phyloP scores from a whole-genome alignment of 2,888 invertebrate species.

The Eueremaeus valkanovi region DNA sequence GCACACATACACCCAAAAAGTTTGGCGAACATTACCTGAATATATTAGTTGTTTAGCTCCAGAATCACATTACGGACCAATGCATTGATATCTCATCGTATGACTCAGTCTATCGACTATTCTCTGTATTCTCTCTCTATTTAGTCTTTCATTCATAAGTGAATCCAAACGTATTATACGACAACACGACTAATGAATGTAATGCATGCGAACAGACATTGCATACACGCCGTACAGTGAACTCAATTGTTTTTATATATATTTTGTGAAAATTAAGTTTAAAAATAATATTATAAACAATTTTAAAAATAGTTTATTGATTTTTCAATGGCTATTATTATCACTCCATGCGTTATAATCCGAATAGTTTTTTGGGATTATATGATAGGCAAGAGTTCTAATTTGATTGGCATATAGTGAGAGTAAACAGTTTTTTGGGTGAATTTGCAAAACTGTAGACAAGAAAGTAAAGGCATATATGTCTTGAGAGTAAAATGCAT shows the following conservation, averaged over 20 bases:
- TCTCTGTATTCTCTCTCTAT: too few species aligned
- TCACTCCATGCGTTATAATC: too few species aligned
- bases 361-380: background rate
- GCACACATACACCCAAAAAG: background rate
- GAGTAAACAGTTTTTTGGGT: background rate
- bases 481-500: too few species aligned
- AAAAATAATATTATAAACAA: background rate
- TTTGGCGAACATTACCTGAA: slow-evolving; percentile 25
- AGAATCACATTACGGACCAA: background rate
- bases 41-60: background rate
- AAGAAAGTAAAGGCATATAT: too few species aligned
- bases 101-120: slow-evolving; percentile 14
- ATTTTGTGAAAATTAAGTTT: background rate
- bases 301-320: background rate
- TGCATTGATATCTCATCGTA: background rate
- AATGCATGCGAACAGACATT: background rate
- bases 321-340: too few species aligned
- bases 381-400: background rate
- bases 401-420: slow-evolving; percentile 11
- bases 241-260: background rate
- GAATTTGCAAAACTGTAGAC: background rate
- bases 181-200: background rate
- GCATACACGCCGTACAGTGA: background rate
- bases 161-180: too few species aligned
- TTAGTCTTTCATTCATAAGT: too few species aligned